Evolutionary conservation across 2,113 vertebrate species (phyloP).

Genomic region (Nibea albiflora): DNA sequence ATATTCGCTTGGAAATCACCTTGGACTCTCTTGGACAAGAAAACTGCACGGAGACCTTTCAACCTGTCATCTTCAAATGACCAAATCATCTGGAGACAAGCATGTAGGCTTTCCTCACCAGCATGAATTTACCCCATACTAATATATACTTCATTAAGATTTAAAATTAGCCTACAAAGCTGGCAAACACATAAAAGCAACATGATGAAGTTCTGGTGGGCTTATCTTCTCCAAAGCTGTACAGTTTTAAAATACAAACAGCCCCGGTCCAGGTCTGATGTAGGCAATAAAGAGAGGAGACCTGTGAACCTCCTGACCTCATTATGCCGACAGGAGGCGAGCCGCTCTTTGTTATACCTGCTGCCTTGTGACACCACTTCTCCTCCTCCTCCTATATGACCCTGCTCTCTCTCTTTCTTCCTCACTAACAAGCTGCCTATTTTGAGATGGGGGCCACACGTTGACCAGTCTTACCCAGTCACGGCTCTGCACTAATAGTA

Average conservation of each 20-base stretch:
- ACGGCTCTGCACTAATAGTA: constrained; percentile 16
- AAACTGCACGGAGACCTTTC: background rate
- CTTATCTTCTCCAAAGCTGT: constrained; percentile 27
- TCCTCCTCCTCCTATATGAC: constrained; percentile 34
- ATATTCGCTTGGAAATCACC: constrained; percentile 32
- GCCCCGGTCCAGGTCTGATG: constrained; percentile 35
- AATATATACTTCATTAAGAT: constrained; percentile 19
- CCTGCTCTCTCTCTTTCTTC: constrained; percentile 23
- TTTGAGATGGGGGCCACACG: constrained; percentile 13
- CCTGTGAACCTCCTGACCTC: constrained; percentile 85
- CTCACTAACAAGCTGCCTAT: constrained; percentile 54
- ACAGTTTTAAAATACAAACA: constrained; percentile 48
- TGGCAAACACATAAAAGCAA: background rate
- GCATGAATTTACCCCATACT: constrained; percentile 3
- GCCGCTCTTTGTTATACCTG: constrained; percentile 73
- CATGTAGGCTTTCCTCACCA: constrained; percentile 14
- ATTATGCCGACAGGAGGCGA: constrained; percentile 85
- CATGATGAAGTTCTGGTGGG: background rate
- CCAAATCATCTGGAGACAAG: constrained; percentile 7
- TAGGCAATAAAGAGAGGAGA: constrained; percentile 69
- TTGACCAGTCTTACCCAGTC: constrained; percentile 20
- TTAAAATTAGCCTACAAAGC: constrained; percentile 23
- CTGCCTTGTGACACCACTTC: constrained; percentile 40
- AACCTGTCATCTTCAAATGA: constrained; percentile 8
- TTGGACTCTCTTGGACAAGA: constrained; percentile 17